Conservation (phyloP, 2,113 vertebrate species). For the Percina caprodes region DNA sequence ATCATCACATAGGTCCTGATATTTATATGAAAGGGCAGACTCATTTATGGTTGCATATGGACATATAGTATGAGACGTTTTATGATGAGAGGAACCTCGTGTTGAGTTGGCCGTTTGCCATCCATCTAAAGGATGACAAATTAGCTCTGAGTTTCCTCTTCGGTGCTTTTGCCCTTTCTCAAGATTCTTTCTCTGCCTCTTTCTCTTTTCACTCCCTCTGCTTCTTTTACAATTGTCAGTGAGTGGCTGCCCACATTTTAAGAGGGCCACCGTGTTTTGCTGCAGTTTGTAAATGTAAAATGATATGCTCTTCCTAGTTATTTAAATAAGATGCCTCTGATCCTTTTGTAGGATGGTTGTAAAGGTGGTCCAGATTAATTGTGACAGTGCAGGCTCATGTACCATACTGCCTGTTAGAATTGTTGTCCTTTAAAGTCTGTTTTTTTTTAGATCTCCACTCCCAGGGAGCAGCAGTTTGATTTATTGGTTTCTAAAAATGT, state of each 20-base stretch:
- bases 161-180: slow-evolving; percentile 31
- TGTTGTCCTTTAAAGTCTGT: slow-evolving; percentile 43
- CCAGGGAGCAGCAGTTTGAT: slow-evolving; percentile 52
- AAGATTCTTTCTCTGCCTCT: slow-evolving; percentile 6
- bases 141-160: slow-evolving; percentile 35
- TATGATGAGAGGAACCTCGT: slow-evolving; percentile 39
- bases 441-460: slow-evolving; percentile 16
- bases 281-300: slow-evolving; percentile 12
- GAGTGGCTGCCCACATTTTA: slow-evolving; percentile 23
- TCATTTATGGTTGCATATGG: slow-evolving; percentile 37
- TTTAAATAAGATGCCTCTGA: slow-evolving; percentile 6
- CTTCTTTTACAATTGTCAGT: slow-evolving; percentile 37
- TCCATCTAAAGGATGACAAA: slow-evolving; percentile 39
- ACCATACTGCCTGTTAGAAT: slow-evolving; percentile 38
- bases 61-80: slow-evolving; percentile 31
- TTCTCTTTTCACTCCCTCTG: neutral
- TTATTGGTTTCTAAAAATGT: slow-evolving; percentile 64
- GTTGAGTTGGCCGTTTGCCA: slow-evolving; percentile 48
- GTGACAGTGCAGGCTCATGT: slow-evolving; percentile 6
- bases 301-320: slow-evolving; percentile 26
- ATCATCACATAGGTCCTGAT: slow-evolving; percentile 33
- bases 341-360: slow-evolving; percentile 21
- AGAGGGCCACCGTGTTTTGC: neutral
- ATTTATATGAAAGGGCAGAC: slow-evolving; percentile 46
- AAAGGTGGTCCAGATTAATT: slow-evolving; percentile 31